Evolutionary conservation across 2,113 vertebrate species (phyloP), one percentile per base, ranked within the genome.

Genomic region (Ceyx cyanopectus): DNA sequence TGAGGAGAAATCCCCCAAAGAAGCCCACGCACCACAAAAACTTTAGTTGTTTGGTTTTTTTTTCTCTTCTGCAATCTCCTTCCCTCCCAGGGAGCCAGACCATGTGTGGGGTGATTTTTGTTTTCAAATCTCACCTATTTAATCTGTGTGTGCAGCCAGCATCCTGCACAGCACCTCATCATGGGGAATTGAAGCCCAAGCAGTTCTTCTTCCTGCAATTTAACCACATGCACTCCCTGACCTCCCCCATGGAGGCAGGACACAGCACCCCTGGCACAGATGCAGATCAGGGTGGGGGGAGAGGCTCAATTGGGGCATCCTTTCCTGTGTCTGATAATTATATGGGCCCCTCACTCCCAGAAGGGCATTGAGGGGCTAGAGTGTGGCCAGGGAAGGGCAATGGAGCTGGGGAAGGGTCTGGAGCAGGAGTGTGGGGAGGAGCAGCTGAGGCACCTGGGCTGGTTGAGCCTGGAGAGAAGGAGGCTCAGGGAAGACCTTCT

Each of bases 61-160:
- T 29, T 13, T 9, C 21, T 43, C 3, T 30, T 41, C 43, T 19
- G 11, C 1, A 1, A 7, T 32, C 29, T 10, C 24, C 24, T 24
- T 27, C 20, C 24, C 10, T 23, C 18, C 8, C 29, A 2, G 19
- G 34, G 18, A 88, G 6, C 15, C 43, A 12, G 6, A 21, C n/a
- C 0, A 1, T 0, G 4, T 1, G 5, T 0, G 13, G 40, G 56
- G 24, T 12, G 34, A 13, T 14, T 74, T 68, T 32, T 27, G 2
- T 17, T 60, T 53, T 43, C 85, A 30, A 62, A 62, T 2, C 8
- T 14, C 1, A 0, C 19, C 10, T 12, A 0, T 9, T 27, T 41
- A 3, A 0, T 4, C 0, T 8, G 37, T 2, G 6, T 30, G 20
- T 2, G 69, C 51, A 7, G 4, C 68, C 65, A 51, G 0, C 53